Evolutionary conservation across 2,113 vertebrate genomes (phyloP).

Genomic region (Colius striatus): DNA sequence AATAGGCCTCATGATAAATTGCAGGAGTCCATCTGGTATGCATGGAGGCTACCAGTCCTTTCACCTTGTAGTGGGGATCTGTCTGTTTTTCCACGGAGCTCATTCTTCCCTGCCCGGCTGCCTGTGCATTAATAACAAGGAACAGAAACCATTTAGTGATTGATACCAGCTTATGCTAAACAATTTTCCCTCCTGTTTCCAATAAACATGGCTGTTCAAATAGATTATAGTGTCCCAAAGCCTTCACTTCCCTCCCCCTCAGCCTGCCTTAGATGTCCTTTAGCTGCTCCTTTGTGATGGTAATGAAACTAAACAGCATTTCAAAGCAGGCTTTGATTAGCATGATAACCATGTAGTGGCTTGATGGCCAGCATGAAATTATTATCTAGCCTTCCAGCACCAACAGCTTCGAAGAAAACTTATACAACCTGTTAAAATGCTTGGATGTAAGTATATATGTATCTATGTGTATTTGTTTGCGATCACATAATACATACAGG

Average conservation of each 20-base stretch:
- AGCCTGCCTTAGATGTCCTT: conserved; percentile 38
- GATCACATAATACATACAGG: not conserved
- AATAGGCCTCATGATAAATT: not conserved
- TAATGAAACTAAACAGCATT: conserved; percentile 62
- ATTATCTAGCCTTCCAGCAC: conserved; percentile 36
- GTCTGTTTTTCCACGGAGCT: not conserved
- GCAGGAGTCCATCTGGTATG: conserved; percentile 4
- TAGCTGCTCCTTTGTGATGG: conserved; percentile 61
- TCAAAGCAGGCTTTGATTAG: conserved; percentile 59
- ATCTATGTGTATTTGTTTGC: not conserved
- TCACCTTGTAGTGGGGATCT: not conserved
- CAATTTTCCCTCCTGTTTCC: conserved; percentile 42
- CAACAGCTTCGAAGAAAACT: not conserved
- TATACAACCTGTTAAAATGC: not conserved
- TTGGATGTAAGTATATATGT: not conserved
- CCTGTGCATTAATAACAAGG: conserved; percentile 1
- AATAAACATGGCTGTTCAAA: conserved; percentile 59
- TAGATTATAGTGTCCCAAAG: conserved; percentile 56
- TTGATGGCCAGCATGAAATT: conserved; percentile 25
- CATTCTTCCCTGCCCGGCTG: conserved; percentile 14
- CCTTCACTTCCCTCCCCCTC: not conserved
- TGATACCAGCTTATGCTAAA: conserved; percentile 56
- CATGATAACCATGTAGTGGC: conserved; percentile 47
- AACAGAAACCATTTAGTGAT: conserved; percentile 23
- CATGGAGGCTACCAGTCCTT: not conserved